Evolutionary conservation across 2,113 vertebrate genomes (phyloP).

Genomic region (Eulemur rufifrons): DNA sequence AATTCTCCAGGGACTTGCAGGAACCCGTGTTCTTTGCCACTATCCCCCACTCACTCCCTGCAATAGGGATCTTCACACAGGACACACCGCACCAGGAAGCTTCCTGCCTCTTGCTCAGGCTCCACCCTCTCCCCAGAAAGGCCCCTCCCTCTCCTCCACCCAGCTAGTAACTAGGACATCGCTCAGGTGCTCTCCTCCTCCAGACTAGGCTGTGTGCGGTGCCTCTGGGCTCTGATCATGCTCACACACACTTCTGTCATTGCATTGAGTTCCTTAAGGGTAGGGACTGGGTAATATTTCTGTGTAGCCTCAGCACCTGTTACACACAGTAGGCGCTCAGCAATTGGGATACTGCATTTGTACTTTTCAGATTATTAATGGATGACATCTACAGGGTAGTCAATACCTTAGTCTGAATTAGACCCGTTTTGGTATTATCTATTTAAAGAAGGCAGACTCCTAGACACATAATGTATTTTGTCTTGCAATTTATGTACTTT

Average conservation of each 20-base stretch:
- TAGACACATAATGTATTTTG: constrained; percentile 34
- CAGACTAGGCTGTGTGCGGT: rapidly evolving
- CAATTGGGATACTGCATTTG: background rate
- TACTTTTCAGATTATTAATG: background rate
- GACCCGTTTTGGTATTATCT: background rate
- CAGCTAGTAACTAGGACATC: background rate
- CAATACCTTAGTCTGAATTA: constrained; percentile 18
- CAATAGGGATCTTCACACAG: background rate
- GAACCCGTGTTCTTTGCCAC: background rate
- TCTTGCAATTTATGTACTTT: constrained; percentile 16
- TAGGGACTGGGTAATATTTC: background rate
- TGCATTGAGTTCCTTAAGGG: background rate
- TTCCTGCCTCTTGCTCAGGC: background rate
- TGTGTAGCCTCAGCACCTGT: background rate
- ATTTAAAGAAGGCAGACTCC: constrained; percentile 45
- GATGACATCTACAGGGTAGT: background rate
- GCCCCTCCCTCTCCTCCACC: background rate
- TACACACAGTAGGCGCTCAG: background rate
- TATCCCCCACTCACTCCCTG: background rate
- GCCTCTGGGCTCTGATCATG: background rate
- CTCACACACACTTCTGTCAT: background rate
- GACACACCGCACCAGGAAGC: background rate
- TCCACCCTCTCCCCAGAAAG: background rate
- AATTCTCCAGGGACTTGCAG: background rate
- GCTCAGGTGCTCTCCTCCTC: background rate